Evolutionary conservation across 2,113 vertebrate genomes (phyloP).

Genomic region (Poecile atricapillus): DNA sequence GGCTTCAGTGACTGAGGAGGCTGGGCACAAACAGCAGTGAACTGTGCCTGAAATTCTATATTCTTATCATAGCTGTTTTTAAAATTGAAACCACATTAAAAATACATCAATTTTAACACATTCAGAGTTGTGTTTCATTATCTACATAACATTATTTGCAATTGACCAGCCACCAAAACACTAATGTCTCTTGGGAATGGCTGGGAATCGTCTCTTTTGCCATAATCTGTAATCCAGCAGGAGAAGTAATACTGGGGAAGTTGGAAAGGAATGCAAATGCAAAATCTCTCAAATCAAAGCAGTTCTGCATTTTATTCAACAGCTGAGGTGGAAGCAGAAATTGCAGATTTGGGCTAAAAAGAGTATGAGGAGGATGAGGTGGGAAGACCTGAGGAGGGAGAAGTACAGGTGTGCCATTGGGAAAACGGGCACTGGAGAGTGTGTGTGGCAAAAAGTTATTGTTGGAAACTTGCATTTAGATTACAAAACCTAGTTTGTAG

Average conservation of each 20-base stretch:
- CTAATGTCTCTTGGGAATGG: not conserved
- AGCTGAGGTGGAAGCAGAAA: not conserved
- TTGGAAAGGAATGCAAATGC: not conserved
- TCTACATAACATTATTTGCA: not conserved
- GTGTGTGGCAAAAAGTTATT: not conserved
- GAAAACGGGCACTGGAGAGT: not conserved
- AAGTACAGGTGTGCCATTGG: not conserved
- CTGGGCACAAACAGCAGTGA: not conserved
- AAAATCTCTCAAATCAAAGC: not conserved
- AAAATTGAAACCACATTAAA: not conserved
- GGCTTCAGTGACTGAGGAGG: not conserved
- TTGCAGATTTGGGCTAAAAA: not conserved
- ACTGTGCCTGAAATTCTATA: not conserved
- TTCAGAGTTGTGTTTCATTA: not conserved
- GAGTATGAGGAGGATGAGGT: not conserved
- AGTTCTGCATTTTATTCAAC: not conserved
- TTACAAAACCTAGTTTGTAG: not conserved
- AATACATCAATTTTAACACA: not conserved
- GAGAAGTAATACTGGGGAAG: not conserved
- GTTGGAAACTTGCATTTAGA: not conserved
- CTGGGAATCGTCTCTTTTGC: not conserved
- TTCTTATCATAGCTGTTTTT: not conserved
- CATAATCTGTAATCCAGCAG: rapidly evolving
- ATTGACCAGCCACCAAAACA: not conserved
- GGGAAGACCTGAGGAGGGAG: not conserved